Conservation (phyloP, 2,888 invertebrate species). For the Scaeva pyrastri region DNA sequence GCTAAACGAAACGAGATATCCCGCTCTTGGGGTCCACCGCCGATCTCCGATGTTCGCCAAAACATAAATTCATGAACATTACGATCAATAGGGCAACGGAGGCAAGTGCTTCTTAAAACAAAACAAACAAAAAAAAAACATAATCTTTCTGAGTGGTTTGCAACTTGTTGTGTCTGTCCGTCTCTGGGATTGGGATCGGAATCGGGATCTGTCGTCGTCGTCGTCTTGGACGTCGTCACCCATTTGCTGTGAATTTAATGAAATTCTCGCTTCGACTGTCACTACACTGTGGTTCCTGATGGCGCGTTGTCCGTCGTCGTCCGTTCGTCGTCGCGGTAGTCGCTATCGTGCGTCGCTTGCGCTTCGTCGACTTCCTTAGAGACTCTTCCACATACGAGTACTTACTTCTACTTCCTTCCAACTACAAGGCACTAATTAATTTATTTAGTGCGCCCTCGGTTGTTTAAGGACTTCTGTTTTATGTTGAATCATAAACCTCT, state of each 20-base stretch:
- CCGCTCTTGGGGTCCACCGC: not conserved
- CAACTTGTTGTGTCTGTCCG: constrained; percentile 19
- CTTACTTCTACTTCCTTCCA: not conserved
- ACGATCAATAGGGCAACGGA: constrained; percentile 36
- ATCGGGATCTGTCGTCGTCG: not conserved
- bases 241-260: constrained; percentile 30
- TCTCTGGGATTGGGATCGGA: too few relatives aligned
- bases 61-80: constrained; percentile 53
- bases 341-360: too few relatives aligned
- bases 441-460: constrained; percentile 48
- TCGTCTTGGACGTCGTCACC: constrained; percentile 11
- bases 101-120: constrained; percentile 42
- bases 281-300: constrained; percentile 25
- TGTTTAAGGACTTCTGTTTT: constrained; percentile 40
- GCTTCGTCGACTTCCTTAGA: constrained; percentile 27
- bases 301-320: not conserved
- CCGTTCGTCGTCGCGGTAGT: not conserved
- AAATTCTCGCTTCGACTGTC: constrained; percentile 53
- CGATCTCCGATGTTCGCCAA: not conserved
- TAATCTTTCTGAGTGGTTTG: constrained; percentile 34
- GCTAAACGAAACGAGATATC: not conserved
- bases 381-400: not conserved
- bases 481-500: constrained; percentile 46
- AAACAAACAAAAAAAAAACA: constrained; percentile 27
- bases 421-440: constrained; percentile 60